Conservation (phyloP, 2,888 invertebrate species). For the Oeneis ivallda region DNA sequence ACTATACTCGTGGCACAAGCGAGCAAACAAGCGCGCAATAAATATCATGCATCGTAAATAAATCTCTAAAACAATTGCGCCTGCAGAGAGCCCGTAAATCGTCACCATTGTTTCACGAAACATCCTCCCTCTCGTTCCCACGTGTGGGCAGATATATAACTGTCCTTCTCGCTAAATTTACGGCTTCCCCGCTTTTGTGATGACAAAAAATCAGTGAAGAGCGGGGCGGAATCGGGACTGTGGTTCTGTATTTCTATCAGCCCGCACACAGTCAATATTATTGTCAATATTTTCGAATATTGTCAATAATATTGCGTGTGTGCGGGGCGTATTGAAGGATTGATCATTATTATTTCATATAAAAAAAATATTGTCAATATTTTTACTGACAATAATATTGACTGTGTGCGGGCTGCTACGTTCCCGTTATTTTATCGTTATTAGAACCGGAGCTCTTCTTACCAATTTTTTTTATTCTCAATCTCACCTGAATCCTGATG, state of each 20-base stretch:
- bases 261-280: too few relatives aligned
- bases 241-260: slow-evolving; percentile 8
- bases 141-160: neutral
- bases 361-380: too few relatives aligned
- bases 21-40: slow-evolving; percentile 5
- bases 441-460: too few relatives aligned
- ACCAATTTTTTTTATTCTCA: too few relatives aligned
- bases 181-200: slow-evolving; percentile 25
- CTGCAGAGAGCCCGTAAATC: slow-evolving; percentile 37
- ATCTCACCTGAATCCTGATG: too few relatives aligned
- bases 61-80: slow-evolving; percentile 37
- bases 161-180: slow-evolving; percentile 22
- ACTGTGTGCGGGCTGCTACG: too few relatives aligned
- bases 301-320: too few relatives aligned
- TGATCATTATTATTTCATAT: too few relatives aligned
- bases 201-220: slow-evolving; percentile 16
- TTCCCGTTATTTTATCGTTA: too few relatives aligned
- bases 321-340: too few relatives aligned
- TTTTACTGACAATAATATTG: too few relatives aligned
- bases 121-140: slow-evolving; percentile 27
- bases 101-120: slow-evolving; percentile 38
- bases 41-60: slow-evolving; percentile 23
- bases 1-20: slow-evolving; percentile 6
- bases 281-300: too few relatives aligned
- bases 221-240: neutral